Evolutionary conservation across 2,113 vertebrate genomes (phyloP).

Genomic region (Percopsis transmontana): DNA sequence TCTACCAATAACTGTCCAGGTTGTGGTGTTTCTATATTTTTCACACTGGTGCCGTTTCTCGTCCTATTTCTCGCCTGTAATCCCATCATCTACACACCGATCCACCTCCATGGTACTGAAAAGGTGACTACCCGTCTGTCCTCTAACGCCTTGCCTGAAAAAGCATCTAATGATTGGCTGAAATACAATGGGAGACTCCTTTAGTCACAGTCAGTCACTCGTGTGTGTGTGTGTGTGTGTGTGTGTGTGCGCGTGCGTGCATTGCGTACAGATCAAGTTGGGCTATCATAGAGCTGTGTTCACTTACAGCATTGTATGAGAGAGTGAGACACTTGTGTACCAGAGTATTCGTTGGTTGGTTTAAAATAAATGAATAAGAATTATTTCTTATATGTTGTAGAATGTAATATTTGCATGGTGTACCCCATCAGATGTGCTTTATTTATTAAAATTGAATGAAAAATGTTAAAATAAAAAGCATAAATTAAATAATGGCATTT

Average conservation of each 20-base stretch:
- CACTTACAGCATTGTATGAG: slow-evolving; percentile 43
- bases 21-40: background rate
- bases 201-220: slow-evolving; percentile 17
- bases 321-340: slow-evolving; percentile 43
- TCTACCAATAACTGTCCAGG: background rate
- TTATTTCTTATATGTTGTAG: slow-evolving; percentile 64
- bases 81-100: background rate
- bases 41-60: slow-evolving; percentile 13
- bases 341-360: slow-evolving; percentile 43
- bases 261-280: slow-evolving; percentile 50
- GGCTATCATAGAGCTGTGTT: slow-evolving; percentile 29
- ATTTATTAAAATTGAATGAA: slow-evolving; percentile 83
- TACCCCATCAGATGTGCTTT: slow-evolving; percentile 77
- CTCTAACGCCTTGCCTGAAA: slow-evolving; percentile 19
- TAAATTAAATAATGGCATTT: slow-evolving; percentile 48
- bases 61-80: slow-evolving; percentile 2
- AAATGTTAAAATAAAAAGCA: slow-evolving; percentile 64
- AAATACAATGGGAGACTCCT: background rate
- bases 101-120: slow-evolving; percentile 5
- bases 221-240: slow-evolving; percentile 51
- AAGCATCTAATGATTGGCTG: slow-evolving; percentile 14
- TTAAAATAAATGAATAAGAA: slow-evolving; percentile 20
- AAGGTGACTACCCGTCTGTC: background rate
- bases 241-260: slow-evolving; percentile 11
- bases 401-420: slow-evolving; percentile 79